phyloP scores from a whole-genome alignment of 2,888 invertebrate species.

The Drosophila phalerata region DNA sequence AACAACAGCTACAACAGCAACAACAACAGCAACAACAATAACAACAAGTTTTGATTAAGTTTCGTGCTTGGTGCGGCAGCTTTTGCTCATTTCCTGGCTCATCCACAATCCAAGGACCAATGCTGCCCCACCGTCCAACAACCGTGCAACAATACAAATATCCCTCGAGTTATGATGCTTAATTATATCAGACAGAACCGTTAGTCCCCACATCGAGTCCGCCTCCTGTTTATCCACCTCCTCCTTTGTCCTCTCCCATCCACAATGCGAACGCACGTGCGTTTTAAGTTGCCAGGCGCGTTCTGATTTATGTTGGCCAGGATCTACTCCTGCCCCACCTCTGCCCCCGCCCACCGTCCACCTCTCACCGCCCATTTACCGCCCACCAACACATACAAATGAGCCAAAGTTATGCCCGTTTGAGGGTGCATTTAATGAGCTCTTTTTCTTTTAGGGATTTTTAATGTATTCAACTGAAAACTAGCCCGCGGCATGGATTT shows the following conservation, averaged over 20 bases:
- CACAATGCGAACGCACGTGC: constrained; percentile 59
- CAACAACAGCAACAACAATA: constrained; percentile 14
- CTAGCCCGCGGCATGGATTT: constrained; percentile 63
- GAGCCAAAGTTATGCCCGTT: constrained; percentile 35
- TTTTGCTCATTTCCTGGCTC: constrained; percentile 70
- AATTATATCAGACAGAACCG: constrained; percentile 68
- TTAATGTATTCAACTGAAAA: constrained; percentile 69
- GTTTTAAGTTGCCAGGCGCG: constrained; percentile 66
- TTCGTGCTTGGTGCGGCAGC: constrained; percentile 57
- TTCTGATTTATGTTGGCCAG: constrained; percentile 63
- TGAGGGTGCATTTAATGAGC: constrained; percentile 63
- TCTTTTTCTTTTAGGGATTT: constrained; percentile 55
- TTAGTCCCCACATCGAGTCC: constrained; percentile 48
- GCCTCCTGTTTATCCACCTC: not conserved
- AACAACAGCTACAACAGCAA: not conserved
- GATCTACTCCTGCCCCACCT: not conserved
- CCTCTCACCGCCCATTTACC: not conserved
- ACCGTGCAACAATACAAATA: constrained; percentile 57
- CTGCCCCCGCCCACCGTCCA: not conserved
- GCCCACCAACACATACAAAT: constrained; percentile 10
- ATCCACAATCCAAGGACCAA: constrained; percentile 21
- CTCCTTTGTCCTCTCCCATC: not conserved
- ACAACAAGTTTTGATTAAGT: constrained; percentile 68
- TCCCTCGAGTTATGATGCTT: constrained; percentile 77
- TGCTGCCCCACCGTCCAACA: not conserved